A percentile compares a stretch with the other conserved stretches of the same genome.
These are phyloP conservation scores for Masnerella sp. DNA, from an alignment of 2,888 invertebrate genomes.

Conservation along the genomic window DNA sequence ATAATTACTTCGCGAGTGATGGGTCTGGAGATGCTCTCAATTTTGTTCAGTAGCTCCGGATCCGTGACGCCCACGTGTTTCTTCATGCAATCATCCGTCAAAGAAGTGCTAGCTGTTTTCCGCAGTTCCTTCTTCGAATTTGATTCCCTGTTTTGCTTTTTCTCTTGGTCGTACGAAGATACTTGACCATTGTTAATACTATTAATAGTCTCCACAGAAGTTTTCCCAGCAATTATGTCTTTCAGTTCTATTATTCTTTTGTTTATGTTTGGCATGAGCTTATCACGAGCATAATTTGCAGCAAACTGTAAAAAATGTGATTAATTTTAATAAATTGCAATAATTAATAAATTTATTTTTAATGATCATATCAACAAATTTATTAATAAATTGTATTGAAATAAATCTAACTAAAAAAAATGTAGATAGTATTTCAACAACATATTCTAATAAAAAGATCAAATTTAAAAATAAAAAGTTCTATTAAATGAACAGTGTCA, in stretches of 20 bases:
- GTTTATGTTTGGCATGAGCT: conserved; percentile 88
- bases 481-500: too few relatives aligned
- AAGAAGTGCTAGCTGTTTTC: conserved; percentile 82
- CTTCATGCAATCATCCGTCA: conserved; percentile 79
- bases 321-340: too few relatives aligned
- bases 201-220: conserved; percentile 70
- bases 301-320: conserved; percentile 85
- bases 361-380: too few relatives aligned
- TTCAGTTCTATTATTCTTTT: conserved; percentile 87
- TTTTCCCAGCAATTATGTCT: conserved; percentile 82
- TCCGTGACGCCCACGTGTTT: conserved; percentile 82
- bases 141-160: too few relatives aligned
- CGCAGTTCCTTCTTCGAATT: conserved; percentile 82
- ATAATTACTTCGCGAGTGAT: conserved; percentile 73
- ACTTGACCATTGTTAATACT: conserved; percentile 63
- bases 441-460: too few relatives aligned
- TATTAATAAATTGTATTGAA: too few relatives aligned
- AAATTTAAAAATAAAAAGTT: too few relatives aligned
- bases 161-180: too few relatives aligned
- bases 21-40: conserved; percentile 81
- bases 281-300: conserved; percentile 94
- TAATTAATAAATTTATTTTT: too few relatives aligned
- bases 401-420: too few relatives aligned
- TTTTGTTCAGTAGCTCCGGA: conserved; percentile 82
- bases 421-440: too few relatives aligned